Conservation (phyloP, 2,113 vertebrate genomes). For the Grus americana region DNA sequence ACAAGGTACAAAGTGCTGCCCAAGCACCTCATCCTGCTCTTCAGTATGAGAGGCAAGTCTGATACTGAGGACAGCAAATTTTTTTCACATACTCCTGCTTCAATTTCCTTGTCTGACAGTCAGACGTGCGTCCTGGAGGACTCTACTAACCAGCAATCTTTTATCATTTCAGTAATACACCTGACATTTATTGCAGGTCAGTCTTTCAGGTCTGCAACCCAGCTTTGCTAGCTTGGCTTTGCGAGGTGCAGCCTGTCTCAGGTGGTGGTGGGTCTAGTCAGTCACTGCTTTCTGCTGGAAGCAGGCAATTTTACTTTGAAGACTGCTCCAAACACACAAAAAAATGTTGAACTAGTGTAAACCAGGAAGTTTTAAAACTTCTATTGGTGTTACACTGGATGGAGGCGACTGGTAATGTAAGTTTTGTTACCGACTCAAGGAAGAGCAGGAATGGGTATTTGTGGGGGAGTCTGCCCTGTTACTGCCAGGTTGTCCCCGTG, state of each 20-base stretch:
- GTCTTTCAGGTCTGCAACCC: background rate
- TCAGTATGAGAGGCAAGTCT: background rate
- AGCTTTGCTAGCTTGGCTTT: background rate
- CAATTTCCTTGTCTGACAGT: background rate
- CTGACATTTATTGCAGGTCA: background rate
- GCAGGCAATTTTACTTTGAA: background rate
- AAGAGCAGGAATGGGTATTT: background rate
- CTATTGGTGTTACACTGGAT: background rate
- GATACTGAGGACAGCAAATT: background rate
- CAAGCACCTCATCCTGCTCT: background rate
- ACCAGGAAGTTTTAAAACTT: background rate
- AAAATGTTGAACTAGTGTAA: background rate
- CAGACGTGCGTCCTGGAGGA: rapidly evolving
- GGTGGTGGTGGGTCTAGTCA: background rate
- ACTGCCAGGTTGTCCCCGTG: background rate
- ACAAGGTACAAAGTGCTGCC: background rate
- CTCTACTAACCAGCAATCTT: background rate
- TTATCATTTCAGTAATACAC: background rate
- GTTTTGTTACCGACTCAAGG: background rate
- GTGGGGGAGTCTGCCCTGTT: background rate
- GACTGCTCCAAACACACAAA: background rate
- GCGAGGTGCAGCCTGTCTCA: background rate
- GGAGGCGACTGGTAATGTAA: background rate
- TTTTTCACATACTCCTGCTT: background rate
- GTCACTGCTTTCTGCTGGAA: background rate